A percentile compares a stretch with the other conserved stretches of the same genome.
Conservation (phyloP, 1,140 invertebrate species). For the Bombus terrestris region DNA sequence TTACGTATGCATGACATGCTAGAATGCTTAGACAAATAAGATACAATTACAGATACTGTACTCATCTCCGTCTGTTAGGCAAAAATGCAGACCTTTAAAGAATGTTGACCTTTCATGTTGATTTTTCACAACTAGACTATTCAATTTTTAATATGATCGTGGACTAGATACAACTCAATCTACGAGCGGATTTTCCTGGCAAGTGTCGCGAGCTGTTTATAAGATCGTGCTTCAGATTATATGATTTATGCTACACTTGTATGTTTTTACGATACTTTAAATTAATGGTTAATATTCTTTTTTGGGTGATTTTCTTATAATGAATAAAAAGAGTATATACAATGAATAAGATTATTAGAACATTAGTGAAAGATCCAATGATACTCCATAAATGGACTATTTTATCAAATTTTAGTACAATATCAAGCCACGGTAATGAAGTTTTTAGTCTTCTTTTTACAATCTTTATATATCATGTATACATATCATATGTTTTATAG, state of each 20-base stretch:
- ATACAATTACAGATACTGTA: no score
- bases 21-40: no score
- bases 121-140: no score
- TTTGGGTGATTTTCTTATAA: not conserved
- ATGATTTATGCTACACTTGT: not conserved
- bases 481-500: conserved; percentile 21
- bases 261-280: not conserved
- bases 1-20: no score
- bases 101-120: no score
- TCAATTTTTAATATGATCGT: no score
- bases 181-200: accelerated
- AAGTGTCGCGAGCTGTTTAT: no score
- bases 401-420: conserved; percentile 21
- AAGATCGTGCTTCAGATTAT: no score
- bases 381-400: not conserved
- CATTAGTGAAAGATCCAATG: conserved; percentile 5
- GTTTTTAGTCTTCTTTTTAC: not conserved
- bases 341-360: conserved; percentile 30
- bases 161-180: no score
- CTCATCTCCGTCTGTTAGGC: no score
- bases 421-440: conserved; percentile 25
- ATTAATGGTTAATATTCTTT: not conserved
- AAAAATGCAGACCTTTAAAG: no score
- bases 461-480: not conserved
- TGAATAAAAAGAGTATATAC: not conserved